Base-by-base conservation (phyloP, 1,140 invertebrate species). In the Eurosta solidaginis region DNA sequence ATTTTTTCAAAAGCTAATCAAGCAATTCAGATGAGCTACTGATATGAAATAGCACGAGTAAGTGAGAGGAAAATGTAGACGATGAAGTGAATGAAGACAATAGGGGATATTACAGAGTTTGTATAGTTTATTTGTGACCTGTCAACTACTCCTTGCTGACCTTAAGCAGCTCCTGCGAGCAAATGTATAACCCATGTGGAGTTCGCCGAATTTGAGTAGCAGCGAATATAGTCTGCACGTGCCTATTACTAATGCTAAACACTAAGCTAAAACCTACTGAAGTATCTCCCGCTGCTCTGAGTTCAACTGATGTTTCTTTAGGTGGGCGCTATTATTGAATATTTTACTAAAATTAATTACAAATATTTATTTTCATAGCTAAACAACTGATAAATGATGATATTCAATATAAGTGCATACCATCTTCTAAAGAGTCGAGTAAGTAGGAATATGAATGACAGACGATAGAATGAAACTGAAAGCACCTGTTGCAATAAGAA, bases 291-390 rank as follows among this genome's bases (percentile, higher is more conserved):
- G 59, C 59, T 68, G 59, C 9, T 68, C n/a, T 68, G 54, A 68
- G 9, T 33, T 20, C 20, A 9, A 17, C 17, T 14, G 27, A 20
- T 29, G n/a, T 9, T n/a, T 6, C 33, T 9, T 68, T 42, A 6
- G 17, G 17, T 40, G 12, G 54, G 12, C 33, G 3, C 3, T 7
- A 59, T 59, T 59, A 40, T 1, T 20, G 59, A 68, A 6, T 68
- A 40, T 68, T 40, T 68, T 68, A n/a, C n/a, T 10, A 10, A 68
- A 40, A 68, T 68, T 68, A 68, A 68, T 68, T 68, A 68, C 59
- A 68, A 68, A 68, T 68, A 68, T 68, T 68, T 68, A 68, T 36
- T 17, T 40, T 68, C 2, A 9, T n/a, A 40, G 12, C n/a, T 10
- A 6, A 20, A 17, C n/a, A 20, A 22, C 33, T 68, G 59, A 68